phyloP scores from a whole-genome alignment of 2,113 vertebrate species.

The Sarotherodon lohbergeri region DNA sequence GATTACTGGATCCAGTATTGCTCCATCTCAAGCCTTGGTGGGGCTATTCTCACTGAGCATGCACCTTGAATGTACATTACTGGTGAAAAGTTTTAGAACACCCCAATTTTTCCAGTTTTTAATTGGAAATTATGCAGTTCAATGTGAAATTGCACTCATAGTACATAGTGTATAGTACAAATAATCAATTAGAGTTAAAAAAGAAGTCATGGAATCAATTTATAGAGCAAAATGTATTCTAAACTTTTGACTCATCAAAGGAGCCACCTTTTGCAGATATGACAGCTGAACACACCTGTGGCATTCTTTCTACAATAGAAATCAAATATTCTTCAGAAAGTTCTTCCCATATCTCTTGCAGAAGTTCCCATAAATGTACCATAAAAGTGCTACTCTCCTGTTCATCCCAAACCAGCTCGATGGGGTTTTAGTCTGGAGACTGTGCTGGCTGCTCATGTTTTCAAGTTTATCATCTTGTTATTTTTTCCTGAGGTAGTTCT shows the following conservation, averaged over 20 bases:
- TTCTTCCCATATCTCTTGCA: background rate
- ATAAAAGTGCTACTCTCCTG: background rate
- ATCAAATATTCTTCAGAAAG: background rate
- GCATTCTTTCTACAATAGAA: background rate
- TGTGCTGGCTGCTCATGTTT: background rate
- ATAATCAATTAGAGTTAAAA: background rate
- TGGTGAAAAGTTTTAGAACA: background rate
- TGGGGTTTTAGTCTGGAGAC: background rate
- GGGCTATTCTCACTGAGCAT: background rate
- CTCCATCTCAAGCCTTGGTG: background rate
- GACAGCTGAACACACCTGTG: background rate
- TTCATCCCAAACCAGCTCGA: background rate
- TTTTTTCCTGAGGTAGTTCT: background rate
- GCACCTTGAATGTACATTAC: background rate
- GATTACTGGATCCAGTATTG: background rate
- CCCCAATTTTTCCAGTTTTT: background rate
- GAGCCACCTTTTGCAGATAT: background rate
- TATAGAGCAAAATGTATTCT: background rate
- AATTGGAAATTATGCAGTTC: background rate
- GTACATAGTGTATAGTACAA: background rate
- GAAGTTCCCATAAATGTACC: background rate
- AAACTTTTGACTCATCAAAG: background rate
- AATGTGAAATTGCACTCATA: background rate
- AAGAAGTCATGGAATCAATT: background rate
- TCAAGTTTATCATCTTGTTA: background rate